Conservation (phyloP, 2,797 vertebrate genomes). For the Typhlichthys eigenmanni region DNA sequence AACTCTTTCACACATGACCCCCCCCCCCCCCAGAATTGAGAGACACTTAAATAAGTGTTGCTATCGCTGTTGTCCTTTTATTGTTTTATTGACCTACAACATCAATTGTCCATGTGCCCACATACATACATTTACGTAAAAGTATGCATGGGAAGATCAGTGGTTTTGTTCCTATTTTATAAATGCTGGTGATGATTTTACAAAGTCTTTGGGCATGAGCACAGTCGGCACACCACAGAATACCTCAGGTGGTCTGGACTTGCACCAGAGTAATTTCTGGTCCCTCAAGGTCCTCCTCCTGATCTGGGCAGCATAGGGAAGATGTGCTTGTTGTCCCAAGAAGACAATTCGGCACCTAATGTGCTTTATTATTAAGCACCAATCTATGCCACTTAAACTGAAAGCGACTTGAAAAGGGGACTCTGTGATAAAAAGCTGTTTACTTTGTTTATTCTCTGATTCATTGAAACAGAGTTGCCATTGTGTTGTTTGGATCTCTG, state of each 20-base stretch:
- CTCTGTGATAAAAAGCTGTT: slow-evolving; percentile 4
- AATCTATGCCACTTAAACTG: background rate
- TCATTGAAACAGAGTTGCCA: slow-evolving; percentile 5
- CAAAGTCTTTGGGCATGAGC: background rate
- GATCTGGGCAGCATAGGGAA: slow-evolving; percentile 3
- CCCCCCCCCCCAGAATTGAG: background rate
- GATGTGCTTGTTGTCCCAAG: background rate
- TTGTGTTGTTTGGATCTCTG: slow-evolving; percentile 2
- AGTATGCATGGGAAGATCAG: background rate
- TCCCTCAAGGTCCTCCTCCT: background rate
- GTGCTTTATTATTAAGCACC: background rate
- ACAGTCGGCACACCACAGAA: background rate
- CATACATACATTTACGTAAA: background rate
- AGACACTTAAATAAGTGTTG: no score
- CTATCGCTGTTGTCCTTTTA: background rate
- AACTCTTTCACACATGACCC: background rate
- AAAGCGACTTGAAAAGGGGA: background rate
- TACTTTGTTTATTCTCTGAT: background rate
- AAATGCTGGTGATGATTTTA: background rate
- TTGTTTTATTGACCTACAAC: background rate
- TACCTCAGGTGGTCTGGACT: background rate
- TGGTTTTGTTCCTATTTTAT: slow-evolving; percentile 7
- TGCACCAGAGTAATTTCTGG: background rate
- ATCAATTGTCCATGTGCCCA: no score
- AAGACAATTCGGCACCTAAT: background rate